phyloP scores from a whole-genome alignment of 2,797 vertebrate genomes.

The Premnoplex brunnescens region DNA sequence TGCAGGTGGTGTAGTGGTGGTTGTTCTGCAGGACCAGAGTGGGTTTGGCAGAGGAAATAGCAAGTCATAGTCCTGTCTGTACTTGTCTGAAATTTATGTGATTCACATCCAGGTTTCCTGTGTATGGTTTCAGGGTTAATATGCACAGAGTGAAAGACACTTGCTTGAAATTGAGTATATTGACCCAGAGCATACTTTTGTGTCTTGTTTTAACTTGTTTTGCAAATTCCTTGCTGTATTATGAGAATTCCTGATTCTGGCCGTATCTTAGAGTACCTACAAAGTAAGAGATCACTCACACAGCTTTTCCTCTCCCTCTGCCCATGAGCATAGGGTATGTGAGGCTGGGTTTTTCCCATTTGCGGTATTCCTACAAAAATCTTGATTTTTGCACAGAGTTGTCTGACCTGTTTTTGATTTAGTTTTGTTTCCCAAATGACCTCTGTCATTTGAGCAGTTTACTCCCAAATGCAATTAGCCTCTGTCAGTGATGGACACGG shows the following conservation, averaged over 20 bases:
- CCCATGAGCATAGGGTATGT: accelerated
- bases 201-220: neutral
- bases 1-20: neutral
- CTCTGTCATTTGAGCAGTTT: neutral
- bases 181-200: neutral
- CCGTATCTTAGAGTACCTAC: neutral
- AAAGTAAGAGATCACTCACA: neutral
- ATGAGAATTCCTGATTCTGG: neutral
- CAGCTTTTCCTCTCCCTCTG: neutral
- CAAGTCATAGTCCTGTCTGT: neutral
- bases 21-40: neutral
- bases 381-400: neutral
- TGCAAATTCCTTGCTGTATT: neutral
- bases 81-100: neutral
- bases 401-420: neutral
- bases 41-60: neutral
- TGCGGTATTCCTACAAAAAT: neutral
- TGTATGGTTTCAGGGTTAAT: neutral
- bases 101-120: neutral
- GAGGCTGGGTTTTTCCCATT: neutral
- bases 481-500: neutral
- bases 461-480: neutral
- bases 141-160: neutral
- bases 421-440: neutral
- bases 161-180: neutral